Percentiles rank a stretch among this genome's conserved stretches.
Evolutionary conservation across 2,888 invertebrate genomes (phyloP).

Genomic region (Eucriotettix oculatus): DNA sequence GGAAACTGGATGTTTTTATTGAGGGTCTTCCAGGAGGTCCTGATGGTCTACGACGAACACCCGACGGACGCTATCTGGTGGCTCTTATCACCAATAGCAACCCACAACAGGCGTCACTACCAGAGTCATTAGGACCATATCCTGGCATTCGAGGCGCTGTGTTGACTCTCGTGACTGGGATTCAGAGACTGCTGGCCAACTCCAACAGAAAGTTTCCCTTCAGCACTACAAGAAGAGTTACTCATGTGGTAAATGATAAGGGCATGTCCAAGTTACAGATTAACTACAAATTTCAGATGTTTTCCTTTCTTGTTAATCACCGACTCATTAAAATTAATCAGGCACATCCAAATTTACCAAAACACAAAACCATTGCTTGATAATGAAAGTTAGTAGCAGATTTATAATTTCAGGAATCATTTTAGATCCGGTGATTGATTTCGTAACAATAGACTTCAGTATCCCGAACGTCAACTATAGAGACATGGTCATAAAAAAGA

Average conservation of each 20-base stretch:
- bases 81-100: background rate
- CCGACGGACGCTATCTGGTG: background rate
- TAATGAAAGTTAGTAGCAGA: no score
- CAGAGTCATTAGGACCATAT: background rate
- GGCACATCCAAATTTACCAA: no score
- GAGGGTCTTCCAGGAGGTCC: background rate
- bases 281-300: no score
- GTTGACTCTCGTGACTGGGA: background rate
- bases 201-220: background rate
- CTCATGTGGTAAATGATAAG: background rate
- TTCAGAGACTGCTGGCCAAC: background rate
- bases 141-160: background rate
- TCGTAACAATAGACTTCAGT: no score
- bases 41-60: background rate
- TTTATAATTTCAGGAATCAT: no score
- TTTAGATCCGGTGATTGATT: no score
- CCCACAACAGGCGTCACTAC: background rate
- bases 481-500: no score
- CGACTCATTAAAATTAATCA: no score
- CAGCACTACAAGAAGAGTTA: background rate
- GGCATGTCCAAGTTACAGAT: no score
- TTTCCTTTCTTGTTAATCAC: no score
- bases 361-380: no score
- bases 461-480: no score
- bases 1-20: background rate